Base-by-base conservation (phyloP, 2,113 vertebrate species). In the Thunnus maccoyii region DNA sequence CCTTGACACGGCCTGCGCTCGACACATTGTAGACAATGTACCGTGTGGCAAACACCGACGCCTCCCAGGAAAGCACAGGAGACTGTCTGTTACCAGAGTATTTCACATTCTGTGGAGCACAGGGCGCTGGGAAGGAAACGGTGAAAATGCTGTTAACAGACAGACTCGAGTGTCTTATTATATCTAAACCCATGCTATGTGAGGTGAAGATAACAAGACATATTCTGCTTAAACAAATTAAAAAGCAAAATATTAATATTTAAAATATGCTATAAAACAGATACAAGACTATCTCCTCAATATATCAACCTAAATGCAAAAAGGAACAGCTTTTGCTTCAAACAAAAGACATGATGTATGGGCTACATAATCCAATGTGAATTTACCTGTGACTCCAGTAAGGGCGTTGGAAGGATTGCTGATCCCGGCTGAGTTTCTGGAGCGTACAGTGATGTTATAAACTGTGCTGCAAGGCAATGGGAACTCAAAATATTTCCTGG, bases 401-500 rank as follows among this genome's bases (percentile, higher is more conserved):
- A 84, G 55, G 54, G 63, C 9, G 14, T 1, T 30, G 22, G 94
- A 95, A 0, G 93, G 87, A 1, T 57, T 1, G 63, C 96, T 89
- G 32, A 32, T 52, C 30, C 94, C 95, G 7, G 79, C 94, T 2
- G 67, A 22, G 83, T 95, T 96, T 74, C 85, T 84, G 69, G 94
- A 64, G 0, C 61, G 78, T 3, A 96, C 88, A 0, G 92, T 93
- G 12, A 94, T 48, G 25, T 82, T 91, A 62, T 90, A 96, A 11
- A 72, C 13, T 13, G 94, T 92, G 86, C 94, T 93, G 77, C 94
- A 95, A 9, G 95, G 94, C 47, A 96, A 63, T 0, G 87, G 92
- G 3, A 95, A 77, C 83, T 95, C 94, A 84, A 94, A 96, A 81
- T 91, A 95, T 4, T 62, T 57, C 56, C 61, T 71, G 2, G 89